Conservation (phyloP, 2,797 vertebrate genomes). For the Crossoptilon crossoptilon region DNA sequence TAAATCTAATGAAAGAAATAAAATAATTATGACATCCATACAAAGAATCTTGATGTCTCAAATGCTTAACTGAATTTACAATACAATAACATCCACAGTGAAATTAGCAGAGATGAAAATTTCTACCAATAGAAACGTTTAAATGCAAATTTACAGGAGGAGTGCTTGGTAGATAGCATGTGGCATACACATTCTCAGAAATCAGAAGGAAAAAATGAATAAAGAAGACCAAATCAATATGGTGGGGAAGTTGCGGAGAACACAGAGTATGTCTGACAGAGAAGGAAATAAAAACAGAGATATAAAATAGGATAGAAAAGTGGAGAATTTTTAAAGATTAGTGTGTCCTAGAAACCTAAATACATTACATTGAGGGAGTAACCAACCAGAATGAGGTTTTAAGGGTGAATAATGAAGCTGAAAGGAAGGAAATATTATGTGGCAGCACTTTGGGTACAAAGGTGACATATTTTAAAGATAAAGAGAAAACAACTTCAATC, state of each 20-base stretch:
- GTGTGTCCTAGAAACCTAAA: background rate
- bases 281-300: constrained; percentile 19
- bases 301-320: background rate
- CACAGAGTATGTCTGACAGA: background rate
- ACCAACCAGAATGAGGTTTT: background rate
- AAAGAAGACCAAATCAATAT: background rate
- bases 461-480: background rate
- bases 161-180: background rate
- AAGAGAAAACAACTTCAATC: background rate
- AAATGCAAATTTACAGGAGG: background rate
- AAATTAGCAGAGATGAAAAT: background rate
- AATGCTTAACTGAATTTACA: background rate
- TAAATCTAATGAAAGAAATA: too few relatives aligned
- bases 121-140: background rate
- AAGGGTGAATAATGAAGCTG: background rate
- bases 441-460: background rate
- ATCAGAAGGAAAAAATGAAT: background rate
- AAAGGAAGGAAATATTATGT: background rate
- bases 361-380: background rate
- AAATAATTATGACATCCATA: background rate
- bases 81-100: accelerated
- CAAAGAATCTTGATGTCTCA: background rate
- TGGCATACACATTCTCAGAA: background rate
- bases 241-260: background rate
- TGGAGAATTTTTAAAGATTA: background rate